Base-by-base conservation (phyloP, 2,113 vertebrate species). In the Dipodomys stephensi region DNA sequence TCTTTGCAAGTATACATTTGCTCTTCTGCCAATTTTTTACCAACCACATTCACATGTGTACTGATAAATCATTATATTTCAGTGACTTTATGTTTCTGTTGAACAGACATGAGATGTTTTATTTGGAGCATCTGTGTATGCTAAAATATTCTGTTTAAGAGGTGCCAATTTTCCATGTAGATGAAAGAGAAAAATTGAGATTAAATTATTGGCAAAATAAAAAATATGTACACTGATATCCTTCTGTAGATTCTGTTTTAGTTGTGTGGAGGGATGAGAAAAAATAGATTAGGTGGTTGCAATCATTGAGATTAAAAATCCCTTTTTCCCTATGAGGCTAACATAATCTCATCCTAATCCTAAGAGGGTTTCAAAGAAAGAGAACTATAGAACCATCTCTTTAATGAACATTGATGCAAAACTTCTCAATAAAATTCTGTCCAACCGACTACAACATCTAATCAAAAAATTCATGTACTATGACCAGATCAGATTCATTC, bases 1-100 rank as follows among this genome's bases (percentile, higher is more conserved):
- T 94, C 79, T 97, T 44, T 90, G 67, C 80, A 60, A 91, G 69
- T 94, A 92, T 94, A 7, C 94, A 53, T 94, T 97, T 95, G 88
- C 78, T 80, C 87, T 69, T 62, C 94, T 98, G 96, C 95, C 97
- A 97, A 94, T 96, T 82, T 94, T 82, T 97, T 85, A 74, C 95
- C 86, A 95, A 72, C 82, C 91, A 77, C 80, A 96, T 96, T 97
- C 97, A 87, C 92, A 96, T 80, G 82, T 95, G 90, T 96, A 96
- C 86, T 95, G 93, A 97, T 49, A 98, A 97, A 97, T 97, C 95
- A 96, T 79, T 97, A 93, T 93, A 96, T 98, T 97, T 92, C 96
- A 32, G 96, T 97, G 96, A 80, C 84, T 81, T 96, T 96, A 92
- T 94, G 69, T 95, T 97, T 97, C 81, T 97, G 95, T 96, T 96